Base-by-base conservation (phyloP, 2,113 vertebrate genomes). In the Hydrochoerus hydrochaeris region DNA sequence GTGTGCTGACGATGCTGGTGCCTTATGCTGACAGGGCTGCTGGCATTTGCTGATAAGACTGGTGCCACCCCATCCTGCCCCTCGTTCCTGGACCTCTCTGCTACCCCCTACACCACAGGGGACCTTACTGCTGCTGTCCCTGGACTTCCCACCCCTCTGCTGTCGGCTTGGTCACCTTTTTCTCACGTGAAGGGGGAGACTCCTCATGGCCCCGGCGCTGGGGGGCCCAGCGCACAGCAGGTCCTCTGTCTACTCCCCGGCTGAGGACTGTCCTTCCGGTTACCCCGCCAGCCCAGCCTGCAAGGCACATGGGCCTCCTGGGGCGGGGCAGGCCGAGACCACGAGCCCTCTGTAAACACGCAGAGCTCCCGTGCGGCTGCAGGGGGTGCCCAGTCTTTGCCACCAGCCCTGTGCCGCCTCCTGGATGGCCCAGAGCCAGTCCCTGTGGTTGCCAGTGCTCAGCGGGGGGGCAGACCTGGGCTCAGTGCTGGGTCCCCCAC, bases 1-100 rank as follows among this genome's bases (percentile, higher is more conserved):
- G 0, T 63, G 28, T 86, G 32, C n/a, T 60, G 28, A 84, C 30
- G 1, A 19, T 30, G 7, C 57, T 0, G 24, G 2, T 28, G 60
- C 63, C 17, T 16, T 16, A 16, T 62, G 82, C 82, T 19, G 0
- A 1, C 0, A 26, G 11, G 38, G n/a, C 26, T 0, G 49, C 71
- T 75, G 41, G 41, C 22, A 11, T 75, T 44, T 75, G 41, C 12
- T 46, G 22, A 3, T 71, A 13, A 26, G 28, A 26, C 20, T 24
- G 12, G 5, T 14, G 71, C n/a, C 7, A 4, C 38, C 17, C 54
- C 30, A 1, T 6, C 6, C 77, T 44, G 73, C 78, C 28, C 46
- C 60, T 54, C 2, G 9, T 10, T 30, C 17, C 62, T 32, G 32
- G 49, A 28, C 38, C 2, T 14, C 46, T 14, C 46, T 82, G 44